Evolutionary conservation across 2,888 invertebrate species (phyloP).

Genomic region (Eudemis profundana): DNA sequence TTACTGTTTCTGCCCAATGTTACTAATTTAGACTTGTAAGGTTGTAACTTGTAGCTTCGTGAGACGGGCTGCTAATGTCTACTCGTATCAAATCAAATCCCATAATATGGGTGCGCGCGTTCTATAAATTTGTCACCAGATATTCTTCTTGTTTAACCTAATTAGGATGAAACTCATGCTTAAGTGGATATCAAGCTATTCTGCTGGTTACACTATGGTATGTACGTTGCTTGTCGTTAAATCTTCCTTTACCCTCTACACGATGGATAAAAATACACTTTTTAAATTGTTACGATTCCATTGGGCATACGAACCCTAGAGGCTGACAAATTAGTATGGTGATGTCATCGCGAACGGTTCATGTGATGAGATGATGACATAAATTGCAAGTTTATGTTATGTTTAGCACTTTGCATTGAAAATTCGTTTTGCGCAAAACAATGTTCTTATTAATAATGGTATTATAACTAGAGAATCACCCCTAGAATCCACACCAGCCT

Average conservation of each 20-base stretch:
- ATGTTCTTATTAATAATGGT: too few species aligned
- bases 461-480: too few species aligned
- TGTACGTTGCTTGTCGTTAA: background rate
- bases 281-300: constrained; percentile 2
- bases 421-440: background rate
- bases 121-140: too few species aligned
- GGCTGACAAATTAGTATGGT: constrained; percentile 22
- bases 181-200: background rate
- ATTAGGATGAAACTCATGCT: background rate
- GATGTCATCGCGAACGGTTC: constrained; percentile 33
- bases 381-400: constrained; percentile 31
- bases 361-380: constrained; percentile 26
- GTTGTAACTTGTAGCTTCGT: too few species aligned
- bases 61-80: too few species aligned
- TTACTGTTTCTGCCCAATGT: too few species aligned
- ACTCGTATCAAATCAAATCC: too few species aligned
- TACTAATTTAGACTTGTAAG: too few species aligned
- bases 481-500: too few species aligned
- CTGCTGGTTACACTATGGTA: too few species aligned
- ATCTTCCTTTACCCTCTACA: constrained; percentile 8
- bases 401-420: constrained; percentile 15
- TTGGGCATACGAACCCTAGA: background rate
- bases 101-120: too few species aligned
- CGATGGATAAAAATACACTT: constrained; percentile 16
- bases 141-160: too few species aligned